Base-by-base conservation (phyloP, 2,797 vertebrate species). In the Emydoidea blandingii region DNA sequence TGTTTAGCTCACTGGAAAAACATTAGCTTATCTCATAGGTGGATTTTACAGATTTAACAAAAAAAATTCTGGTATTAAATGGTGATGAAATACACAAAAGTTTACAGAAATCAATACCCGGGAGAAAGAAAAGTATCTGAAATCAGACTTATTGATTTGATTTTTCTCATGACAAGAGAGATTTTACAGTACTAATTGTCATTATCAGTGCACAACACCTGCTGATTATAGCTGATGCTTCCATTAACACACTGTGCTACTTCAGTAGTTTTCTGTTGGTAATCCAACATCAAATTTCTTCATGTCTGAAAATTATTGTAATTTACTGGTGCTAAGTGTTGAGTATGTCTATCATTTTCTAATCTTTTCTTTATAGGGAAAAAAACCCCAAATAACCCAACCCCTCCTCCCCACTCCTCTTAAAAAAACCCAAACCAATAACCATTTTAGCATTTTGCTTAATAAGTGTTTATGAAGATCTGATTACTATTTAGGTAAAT, bases 121-220 rank as follows among this genome's bases (percentile, higher is more conserved):
- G 0, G 2, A 89, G 41, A 41, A 93, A 93, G 90, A 80, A 49
- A 89, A 27, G 6, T 59, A n/a, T 23, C 80, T 4, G 14, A 56
- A 93, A 79, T 8, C 59, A 62, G 23, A 41, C 74, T 89, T 89
- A 93, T 83, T 94, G 94, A 91, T 94, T 95, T 92, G 50, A 8
- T 87, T 90, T 88, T 79, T 14, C 86, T 94, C 92, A 91, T 83
- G 87, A 95, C 74, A 68, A 90, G 91, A 86, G 93, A 95, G 50
- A 94, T 94, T 95, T 91, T 87, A 57, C 41, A 57, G 92, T 54
- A 89, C 31, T 94, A 94, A 97, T 97, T 97, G 94, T 90, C 93
- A 97, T 91, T 95, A 97, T 95, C 96, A 91, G 95, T 4, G 9
- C 94, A 95, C 86, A 91, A 91, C 93, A 96, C 95, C 95, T 97